These are phyloP conservation scores for Erethizon dorsatum DNA, from an alignment of 2,797 vertebrate genomes.

Conservation along the genomic window DNA sequence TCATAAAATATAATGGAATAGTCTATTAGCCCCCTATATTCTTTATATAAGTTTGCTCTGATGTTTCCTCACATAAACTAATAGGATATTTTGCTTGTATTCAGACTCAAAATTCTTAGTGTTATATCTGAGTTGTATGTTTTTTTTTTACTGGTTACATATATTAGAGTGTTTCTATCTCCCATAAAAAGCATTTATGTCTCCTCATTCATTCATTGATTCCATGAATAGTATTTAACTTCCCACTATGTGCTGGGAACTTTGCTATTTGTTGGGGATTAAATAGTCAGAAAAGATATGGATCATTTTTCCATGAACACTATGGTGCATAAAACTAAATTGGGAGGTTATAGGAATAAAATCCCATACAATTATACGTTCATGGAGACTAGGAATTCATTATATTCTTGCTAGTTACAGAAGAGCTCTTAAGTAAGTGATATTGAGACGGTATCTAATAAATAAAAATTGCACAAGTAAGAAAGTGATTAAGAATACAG, in stretches of 20 bases:
- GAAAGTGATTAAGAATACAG: neutral
- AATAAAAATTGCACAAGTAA: neutral
- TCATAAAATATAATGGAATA: constrained; percentile 17
- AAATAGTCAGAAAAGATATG: neutral
- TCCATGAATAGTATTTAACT: neutral
- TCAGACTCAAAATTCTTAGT: neutral
- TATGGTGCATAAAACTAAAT: neutral
- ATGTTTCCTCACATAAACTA: neutral
- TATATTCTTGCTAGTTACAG: neutral
- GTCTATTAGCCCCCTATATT: neutral
- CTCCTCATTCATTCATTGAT: neutral
- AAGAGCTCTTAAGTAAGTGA: neutral
- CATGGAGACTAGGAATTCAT: neutral
- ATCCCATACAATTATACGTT: neutral
- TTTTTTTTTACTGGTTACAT: neutral
- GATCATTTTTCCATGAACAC: neutral
- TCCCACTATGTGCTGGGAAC: neutral
- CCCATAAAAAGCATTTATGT: neutral
- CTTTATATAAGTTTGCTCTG: neutral
- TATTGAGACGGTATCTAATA: neutral
- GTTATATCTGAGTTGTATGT: neutral
- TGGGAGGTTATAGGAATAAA: neutral
- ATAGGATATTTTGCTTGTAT: neutral
- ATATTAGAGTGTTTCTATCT: neutral
- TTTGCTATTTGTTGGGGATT: neutral